Base-by-base conservation (phyloP, 2,113 vertebrate species). In the Stigmatopora argus region DNA sequence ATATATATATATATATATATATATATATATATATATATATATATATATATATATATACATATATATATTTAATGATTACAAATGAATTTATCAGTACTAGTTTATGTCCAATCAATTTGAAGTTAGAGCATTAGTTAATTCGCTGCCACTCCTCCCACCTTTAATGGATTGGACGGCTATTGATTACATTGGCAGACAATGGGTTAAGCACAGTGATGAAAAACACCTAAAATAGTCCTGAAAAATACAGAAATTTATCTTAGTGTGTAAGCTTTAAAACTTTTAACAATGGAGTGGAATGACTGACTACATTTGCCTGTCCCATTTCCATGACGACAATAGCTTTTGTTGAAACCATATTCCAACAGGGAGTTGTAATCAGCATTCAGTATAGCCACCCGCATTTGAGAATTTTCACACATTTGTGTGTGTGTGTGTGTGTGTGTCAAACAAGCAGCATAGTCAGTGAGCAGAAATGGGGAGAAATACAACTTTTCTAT, bases 281-380 rank as follows among this genome's bases (percentile, higher is more conserved):
- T 38, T 48, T 51, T 3, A 13, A 66, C 68, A 67, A 69, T 60
- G 70, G 63, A 38, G 65, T 31, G 65, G 73, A 63, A 82, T 46
- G 51, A 75, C 57, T 46, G 51, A 75, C 57, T 57, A 55, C 49
- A 53, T 70, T 67, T 58, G 69, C 66, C 53, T 53, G 79, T 79
- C 66, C 73, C n/a, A 74, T 87, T 84, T 78, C 83, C 74, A 81
- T 83, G 71, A 78, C 59, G 82, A 86, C 80, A 64, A 58, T 38
- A 57, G 73, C 58, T 76, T 75, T 79, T 83, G 76, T 84, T 79
- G 70, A 82, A 77, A 78, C 62, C 45, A 19, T 66, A 82, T 80
- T 86, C 79, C 78, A 77, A 64, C 74, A 72, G 74, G 66, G 67
- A 61, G 75, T 74, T 62, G 62, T 75, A 78, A 69, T 8, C 55